Evolutionary conservation across 30 jellyfish, hydroid and myxozoan species (phyloP).

Genomic region (Hydra vulgaris): DNA sequence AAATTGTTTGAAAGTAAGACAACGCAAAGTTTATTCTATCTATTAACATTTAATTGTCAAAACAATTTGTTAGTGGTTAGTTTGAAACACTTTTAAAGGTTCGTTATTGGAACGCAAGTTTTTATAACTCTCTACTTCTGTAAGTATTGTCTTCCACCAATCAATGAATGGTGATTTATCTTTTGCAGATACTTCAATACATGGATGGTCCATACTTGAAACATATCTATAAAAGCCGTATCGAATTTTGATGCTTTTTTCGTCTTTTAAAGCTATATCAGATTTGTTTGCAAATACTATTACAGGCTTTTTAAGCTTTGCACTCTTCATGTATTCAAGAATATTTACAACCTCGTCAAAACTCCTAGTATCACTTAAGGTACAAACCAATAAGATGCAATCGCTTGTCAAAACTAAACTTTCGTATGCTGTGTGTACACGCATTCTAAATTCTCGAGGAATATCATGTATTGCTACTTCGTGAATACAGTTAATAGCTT

Average conservation of each 20-base stretch:
- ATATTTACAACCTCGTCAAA: not conserved
- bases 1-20: too few relatives aligned
- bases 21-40: too few relatives aligned
- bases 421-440: conserved; percentile 9
- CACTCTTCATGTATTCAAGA: not conserved
- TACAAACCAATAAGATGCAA: not conserved
- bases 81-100: not conserved
- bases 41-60: too few relatives aligned
- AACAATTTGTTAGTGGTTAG: too few relatives aligned
- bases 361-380: conserved; percentile 6
- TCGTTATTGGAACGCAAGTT: not conserved
- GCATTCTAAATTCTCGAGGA: conserved; percentile 1
- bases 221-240: conserved; percentile 4
- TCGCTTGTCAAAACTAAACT: not conserved
- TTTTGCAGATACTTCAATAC: conserved; percentile 18
- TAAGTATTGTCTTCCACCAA: conserved; percentile 9
- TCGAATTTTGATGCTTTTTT: conserved; percentile 1
- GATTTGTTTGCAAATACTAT: conserved; percentile 12
- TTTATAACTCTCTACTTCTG: conserved; percentile 6
- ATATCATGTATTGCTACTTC: conserved; percentile 18
- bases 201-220: conserved; percentile 8
- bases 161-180: not conserved
- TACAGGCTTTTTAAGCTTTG: conserved; percentile 7
- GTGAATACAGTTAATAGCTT: not conserved
- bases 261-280: conserved; percentile 18